Evolutionary conservation across 2,113 vertebrate genomes (phyloP), one percentile per base, ranked within the genome.

Genomic region (Anhinga anhinga): DNA sequence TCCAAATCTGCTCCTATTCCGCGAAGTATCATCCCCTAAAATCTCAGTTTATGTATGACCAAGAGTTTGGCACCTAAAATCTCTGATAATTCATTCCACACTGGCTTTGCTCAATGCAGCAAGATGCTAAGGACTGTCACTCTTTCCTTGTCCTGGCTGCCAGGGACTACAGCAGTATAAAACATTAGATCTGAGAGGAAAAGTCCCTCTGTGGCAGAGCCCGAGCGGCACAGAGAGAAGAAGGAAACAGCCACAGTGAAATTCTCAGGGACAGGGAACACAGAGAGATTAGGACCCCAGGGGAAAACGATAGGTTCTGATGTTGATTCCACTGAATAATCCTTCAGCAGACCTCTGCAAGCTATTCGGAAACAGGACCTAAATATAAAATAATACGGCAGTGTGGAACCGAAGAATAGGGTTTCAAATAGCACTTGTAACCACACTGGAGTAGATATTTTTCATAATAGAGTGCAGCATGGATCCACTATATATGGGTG

Each of bases 391-490:
- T 67, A 80, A 93, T 89, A 12, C 9, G 0, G 22, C 52, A 82
- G 50, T 10, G 42, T 81, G 83, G 20, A 55, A 55, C 45, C n/a
- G 40, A 82, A 66, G 82, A 70, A 58, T 62, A 58, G n/a, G 15
- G 58, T 93, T 94, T 94, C 87, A 94, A 73, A 95, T n/a, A 80
- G 49, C n/a, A 32, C 87, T 73, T 82, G 58, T 90, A 86, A 95
- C 83, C 66, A 65, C 59, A 13, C 30, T 3, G 26, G 77, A 89
- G 45, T 9, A 89, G 42, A 14, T 62, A 65, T 84, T 90, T 74
- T 85, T 95, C 59, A 52, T 40, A 73, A 29, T 1, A 34, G 58
- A 85, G 29, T 30, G 19, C 71, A 88, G 58, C 20, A 49, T 1
- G 30, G 86, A 67, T 72, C 42, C 4, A 34, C 63, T 82, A 3